Evolutionary conservation across 2,113 vertebrate genomes (phyloP).

Genomic region (Orientallactaga bullata): DNA sequence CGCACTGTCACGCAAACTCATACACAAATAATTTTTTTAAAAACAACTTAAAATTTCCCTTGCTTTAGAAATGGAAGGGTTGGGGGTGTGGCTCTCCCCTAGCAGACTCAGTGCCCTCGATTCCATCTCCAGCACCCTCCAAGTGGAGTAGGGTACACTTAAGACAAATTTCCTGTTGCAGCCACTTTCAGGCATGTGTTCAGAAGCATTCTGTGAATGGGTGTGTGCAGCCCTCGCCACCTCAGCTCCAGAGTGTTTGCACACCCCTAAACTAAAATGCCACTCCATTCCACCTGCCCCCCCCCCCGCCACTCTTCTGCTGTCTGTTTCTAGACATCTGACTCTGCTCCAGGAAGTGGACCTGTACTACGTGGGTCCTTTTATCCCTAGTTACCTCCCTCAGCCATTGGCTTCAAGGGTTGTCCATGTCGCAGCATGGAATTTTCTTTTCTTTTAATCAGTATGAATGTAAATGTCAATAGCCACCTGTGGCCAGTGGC

Average conservation of each 20-base stretch:
- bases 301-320: rapidly evolving
- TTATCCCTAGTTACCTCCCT: neutral
- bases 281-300: neutral
- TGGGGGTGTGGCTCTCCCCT: too few species aligned
- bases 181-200: neutral
- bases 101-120: too few species aligned
- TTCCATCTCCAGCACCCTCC: too few species aligned
- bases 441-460: slow-evolving; percentile 17
- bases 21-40: too few species aligned
- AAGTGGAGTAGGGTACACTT: too few species aligned
- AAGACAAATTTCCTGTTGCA: too few species aligned
- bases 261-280: neutral
- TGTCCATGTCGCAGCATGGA: neutral
- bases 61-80: too few species aligned
- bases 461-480: neutral
- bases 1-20: too few species aligned
- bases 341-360: neutral
- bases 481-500: neutral
- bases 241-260: neutral
- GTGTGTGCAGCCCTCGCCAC: neutral
- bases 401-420: neutral
- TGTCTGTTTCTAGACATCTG: neutral
- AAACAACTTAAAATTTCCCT: too few species aligned
- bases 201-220: neutral
- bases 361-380: neutral